These are phyloP conservation scores for Drosophila aldrichi DNA, from an alignment of 2,888 invertebrate species.

Conservation along the genomic window DNA sequence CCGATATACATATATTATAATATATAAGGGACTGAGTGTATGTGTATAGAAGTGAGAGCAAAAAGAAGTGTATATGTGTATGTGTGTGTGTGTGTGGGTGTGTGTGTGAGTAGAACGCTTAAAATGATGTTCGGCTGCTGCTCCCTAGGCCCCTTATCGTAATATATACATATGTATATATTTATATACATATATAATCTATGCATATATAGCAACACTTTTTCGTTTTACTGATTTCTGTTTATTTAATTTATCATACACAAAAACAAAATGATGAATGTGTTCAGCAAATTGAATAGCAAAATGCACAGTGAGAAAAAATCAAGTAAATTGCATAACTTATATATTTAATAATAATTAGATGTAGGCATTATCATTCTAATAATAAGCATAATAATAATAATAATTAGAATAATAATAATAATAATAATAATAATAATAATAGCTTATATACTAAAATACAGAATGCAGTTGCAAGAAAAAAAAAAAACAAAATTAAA, in stretches of 20 bases:
- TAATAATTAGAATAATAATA: background rate
- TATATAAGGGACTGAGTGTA: conserved; percentile 32
- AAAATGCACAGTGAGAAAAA: conserved; percentile 38
- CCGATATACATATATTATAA: conserved; percentile 41
- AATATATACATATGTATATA: conserved; percentile 20
- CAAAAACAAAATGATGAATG: conserved; percentile 25
- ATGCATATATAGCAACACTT: conserved; percentile 54
- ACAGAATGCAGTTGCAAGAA: conserved; percentile 75
- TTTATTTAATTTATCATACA: conserved; percentile 33
- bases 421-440: conserved; percentile 58
- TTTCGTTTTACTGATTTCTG: conserved; percentile 25
- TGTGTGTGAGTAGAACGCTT: conserved; percentile 42
- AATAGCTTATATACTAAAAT: conserved; percentile 70
- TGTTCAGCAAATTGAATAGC: conserved; percentile 32
- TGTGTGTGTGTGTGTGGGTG: conserved; percentile 36
- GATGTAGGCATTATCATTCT: conserved; percentile 43
- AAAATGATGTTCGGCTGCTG: conserved; percentile 30
- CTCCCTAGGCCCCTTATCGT: conserved; percentile 44
- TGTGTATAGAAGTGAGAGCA: conserved; percentile 26
- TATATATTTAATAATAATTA: conserved; percentile 78
- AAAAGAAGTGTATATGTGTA: conserved; percentile 20
- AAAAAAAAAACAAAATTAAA: conserved; percentile 23
- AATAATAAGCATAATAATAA: conserved; percentile 34
- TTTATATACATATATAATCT: conserved; percentile 18
- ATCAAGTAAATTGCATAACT: conserved; percentile 65